Percentiles rank a stretch among this genome's conserved stretches.
These are phyloP conservation scores for Rhinolophus sinicus DNA, from an alignment of 2,113 vertebrate genomes.

Conservation along the genomic window DNA sequence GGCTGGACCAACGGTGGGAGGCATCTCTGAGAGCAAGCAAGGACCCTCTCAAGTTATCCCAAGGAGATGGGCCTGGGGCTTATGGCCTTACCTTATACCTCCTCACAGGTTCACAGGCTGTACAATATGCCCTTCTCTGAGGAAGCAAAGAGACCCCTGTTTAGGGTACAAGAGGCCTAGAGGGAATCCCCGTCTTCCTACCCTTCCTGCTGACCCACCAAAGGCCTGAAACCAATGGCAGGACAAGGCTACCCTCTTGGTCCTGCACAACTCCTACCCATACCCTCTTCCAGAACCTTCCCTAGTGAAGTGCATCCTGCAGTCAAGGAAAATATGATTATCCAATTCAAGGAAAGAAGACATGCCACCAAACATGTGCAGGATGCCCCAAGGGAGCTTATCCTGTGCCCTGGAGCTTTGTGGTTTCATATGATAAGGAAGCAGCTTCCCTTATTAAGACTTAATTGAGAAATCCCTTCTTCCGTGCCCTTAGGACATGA, in stretches of 20 bases:
- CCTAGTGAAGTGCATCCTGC: neutral
- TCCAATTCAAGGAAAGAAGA: neutral
- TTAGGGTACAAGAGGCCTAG: neutral
- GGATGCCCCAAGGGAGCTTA: neutral
- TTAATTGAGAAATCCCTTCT: neutral
- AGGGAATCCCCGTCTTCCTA: neutral
- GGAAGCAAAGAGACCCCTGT: constrained; percentile 4
- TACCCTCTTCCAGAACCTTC: constrained; percentile 23
- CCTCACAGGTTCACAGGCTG: constrained; percentile 18
- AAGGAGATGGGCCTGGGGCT: neutral
- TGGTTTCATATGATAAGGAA: neutral
- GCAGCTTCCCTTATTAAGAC: neutral
- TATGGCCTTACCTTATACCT: constrained; percentile 71
- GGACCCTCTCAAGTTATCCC: neutral
- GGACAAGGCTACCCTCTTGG: neutral
- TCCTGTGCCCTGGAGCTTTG: neutral
- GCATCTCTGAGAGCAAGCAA: neutral
- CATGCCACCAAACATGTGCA: neutral
- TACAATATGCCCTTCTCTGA: constrained; percentile 11
- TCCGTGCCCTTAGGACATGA: neutral
- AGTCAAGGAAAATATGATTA: neutral
- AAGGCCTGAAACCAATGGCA: neutral
- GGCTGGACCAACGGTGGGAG: neutral
- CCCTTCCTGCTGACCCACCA: neutral
- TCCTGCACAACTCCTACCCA: neutral